These are phyloP conservation scores for Muscicapa adusta DNA, from an alignment of 2,113 vertebrate genomes.

Conservation along the genomic window DNA sequence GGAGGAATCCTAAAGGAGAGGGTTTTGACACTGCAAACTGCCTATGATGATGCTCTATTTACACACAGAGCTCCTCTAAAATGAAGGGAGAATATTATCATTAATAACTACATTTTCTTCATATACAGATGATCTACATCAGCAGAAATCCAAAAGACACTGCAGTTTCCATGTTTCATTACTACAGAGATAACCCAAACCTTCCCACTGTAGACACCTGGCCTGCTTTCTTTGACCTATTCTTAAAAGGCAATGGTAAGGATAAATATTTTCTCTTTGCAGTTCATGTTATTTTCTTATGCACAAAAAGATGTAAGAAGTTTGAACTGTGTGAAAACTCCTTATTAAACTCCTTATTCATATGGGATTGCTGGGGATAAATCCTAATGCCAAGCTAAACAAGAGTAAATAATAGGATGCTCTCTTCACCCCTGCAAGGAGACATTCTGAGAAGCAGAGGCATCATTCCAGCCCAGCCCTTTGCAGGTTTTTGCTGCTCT, in stretches of 20 bases:
- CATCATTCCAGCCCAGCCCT: neutral
- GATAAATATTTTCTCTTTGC: neutral
- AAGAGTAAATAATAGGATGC: neutral
- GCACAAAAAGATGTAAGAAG: neutral
- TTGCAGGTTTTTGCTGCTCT: neutral
- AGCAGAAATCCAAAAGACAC: constrained; percentile 76
- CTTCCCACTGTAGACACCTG: constrained; percentile 69
- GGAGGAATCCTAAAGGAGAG: neutral
- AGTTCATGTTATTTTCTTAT: neutral
- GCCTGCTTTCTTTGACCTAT: constrained; percentile 70
- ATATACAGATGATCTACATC: constrained; percentile 72
- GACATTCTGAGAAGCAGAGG: neutral
- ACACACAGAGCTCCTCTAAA: neutral
- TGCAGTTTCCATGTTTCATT: constrained; percentile 76
- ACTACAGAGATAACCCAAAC: constrained; percentile 76
- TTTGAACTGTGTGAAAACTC: neutral
- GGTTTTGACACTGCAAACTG: neutral
- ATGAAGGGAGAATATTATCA: neutral
- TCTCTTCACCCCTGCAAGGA: neutral
- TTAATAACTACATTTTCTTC: neutral
- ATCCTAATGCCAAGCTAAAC: neutral
- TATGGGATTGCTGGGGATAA: neutral
- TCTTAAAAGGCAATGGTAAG: constrained; percentile 67
- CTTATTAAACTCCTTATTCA: neutral
- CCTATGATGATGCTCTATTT: neutral